Conservation (phyloP, 1,140 invertebrate species). For the Euura saliciscinereae region DNA sequence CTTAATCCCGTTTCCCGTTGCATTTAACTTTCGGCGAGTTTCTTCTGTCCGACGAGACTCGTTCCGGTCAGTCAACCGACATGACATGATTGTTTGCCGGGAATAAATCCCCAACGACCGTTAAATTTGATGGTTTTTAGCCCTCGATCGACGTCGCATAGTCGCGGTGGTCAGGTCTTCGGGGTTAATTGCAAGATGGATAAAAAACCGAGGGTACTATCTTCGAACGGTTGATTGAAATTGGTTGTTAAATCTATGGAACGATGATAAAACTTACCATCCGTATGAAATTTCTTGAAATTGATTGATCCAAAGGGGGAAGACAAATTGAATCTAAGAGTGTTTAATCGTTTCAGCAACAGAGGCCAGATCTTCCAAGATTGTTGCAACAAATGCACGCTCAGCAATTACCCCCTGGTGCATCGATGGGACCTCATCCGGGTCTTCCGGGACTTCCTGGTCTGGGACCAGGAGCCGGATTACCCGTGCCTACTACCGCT, state of each 20-base stretch:
- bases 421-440: constrained; percentile 70
- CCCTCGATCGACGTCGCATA: background rate
- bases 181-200: background rate
- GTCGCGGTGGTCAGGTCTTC: background rate
- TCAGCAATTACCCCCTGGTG: constrained; percentile 79
- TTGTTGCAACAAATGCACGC: constrained; percentile 91
- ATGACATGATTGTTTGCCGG: background rate
- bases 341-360: constrained; percentile 66
- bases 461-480: constrained; percentile 43
- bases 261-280: too few species aligned
- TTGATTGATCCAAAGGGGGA: too few species aligned
- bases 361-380: constrained; percentile 76
- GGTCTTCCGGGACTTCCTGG: constrained; percentile 58
- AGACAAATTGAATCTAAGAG: too few species aligned
- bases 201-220: background rate
- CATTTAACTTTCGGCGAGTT: too few species aligned
- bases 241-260: too few species aligned
- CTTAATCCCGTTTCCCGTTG: too few species aligned
- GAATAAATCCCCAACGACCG: background rate
- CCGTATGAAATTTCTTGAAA: too few species aligned
- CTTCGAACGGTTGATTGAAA: too few species aligned
- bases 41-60: too few species aligned
- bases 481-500: constrained; percentile 24
- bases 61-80: background rate
- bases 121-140: background rate